A percentile compares a stretch with the other conserved stretches of the same genome.
phyloP scores from a whole-genome alignment of 2,888 invertebrate species.

The Urechis unicinctus region DNA sequence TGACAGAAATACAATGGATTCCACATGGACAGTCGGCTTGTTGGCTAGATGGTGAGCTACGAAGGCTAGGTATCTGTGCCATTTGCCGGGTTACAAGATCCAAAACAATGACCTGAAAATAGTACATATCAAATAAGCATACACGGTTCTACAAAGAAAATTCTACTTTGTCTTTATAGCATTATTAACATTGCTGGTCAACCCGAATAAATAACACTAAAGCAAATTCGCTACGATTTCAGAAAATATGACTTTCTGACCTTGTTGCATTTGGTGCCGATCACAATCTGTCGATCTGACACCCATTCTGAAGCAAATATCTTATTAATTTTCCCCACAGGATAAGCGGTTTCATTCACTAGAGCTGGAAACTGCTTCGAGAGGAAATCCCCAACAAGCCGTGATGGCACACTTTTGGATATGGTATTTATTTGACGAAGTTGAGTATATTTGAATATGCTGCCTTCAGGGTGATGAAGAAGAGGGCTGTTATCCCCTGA shows the following conservation, averaged over 20 bases:
- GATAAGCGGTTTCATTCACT: slow-evolving; percentile 33
- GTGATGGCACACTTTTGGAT: too few relatives aligned
- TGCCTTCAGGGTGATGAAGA: too few relatives aligned
- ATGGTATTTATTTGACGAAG: too few relatives aligned
- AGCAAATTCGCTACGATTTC: too few relatives aligned
- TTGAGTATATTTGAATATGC: too few relatives aligned
- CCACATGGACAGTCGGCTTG: slow-evolving; percentile 61
- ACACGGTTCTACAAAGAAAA: neutral
- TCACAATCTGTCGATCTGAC: slow-evolving; percentile 87
- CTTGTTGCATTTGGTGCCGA: slow-evolving; percentile 96
- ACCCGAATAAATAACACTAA: too few relatives aligned
- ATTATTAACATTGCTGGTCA: too few relatives aligned
- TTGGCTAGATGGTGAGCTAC: slow-evolving; percentile 47
- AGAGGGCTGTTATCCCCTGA: too few relatives aligned
- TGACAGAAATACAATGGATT: slow-evolving; percentile 87
- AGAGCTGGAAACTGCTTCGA: slow-evolving; percentile 35
- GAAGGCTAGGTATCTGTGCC: slow-evolving; percentile 79
- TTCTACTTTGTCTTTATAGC: too few relatives aligned
- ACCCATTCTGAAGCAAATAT: slow-evolving; percentile 94
- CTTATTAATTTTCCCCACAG: slow-evolving; percentile 48
- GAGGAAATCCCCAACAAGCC: slow-evolving; percentile 28
- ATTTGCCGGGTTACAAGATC: slow-evolving; percentile 80
- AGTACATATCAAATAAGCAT: slow-evolving; percentile 1
- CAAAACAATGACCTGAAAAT: slow-evolving; percentile 75
- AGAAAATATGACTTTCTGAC: too few relatives aligned